These are phyloP conservation scores for Microcaecilia unicolor DNA, from an alignment of 2,797 vertebrate species.

Conservation along the genomic window DNA sequence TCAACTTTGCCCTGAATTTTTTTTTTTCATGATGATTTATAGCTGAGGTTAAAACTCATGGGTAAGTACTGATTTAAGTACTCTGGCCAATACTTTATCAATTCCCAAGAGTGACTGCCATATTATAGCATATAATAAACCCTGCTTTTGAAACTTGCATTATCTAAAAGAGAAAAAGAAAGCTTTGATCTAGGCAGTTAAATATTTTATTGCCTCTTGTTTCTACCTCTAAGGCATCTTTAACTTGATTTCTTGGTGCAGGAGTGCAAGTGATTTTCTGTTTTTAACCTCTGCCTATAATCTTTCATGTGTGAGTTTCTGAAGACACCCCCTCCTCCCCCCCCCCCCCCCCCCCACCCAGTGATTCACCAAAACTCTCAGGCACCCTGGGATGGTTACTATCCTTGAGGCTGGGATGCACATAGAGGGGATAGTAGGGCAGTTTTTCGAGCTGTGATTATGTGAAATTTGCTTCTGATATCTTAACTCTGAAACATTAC, in stretches of 20 bases:
- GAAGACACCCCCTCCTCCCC: not conserved
- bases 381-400: not conserved
- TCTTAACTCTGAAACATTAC: slow-evolving; percentile 5
- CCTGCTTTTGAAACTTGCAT: slow-evolving; percentile 8
- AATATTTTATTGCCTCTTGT: slow-evolving; percentile 2
- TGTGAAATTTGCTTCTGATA: not conserved
- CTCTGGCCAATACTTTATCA: not conserved
- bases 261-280: not conserved
- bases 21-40: slow-evolving; percentile 16
- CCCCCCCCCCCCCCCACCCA: no score
- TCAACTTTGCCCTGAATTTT: no score
- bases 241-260: slow-evolving; percentile 7
- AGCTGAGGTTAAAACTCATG: slow-evolving; percentile 19
- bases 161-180: not conserved
- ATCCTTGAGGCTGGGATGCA: slow-evolving; percentile 5
- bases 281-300: slow-evolving; percentile 6
- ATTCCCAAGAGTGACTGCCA: slow-evolving; percentile 13
- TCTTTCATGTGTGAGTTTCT: slow-evolving; percentile 7
- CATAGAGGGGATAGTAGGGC: not conserved
- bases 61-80: slow-evolving; percentile 14
- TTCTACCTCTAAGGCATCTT: not conserved
- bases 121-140: slow-evolving; percentile 8
- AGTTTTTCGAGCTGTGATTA: not conserved
- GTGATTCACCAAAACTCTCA: not conserved
- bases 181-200: slow-evolving; percentile 1